Evolutionary conservation across 2,797 vertebrate genomes (phyloP).

Genomic region (Hypotaenidia philippensis): DNA sequence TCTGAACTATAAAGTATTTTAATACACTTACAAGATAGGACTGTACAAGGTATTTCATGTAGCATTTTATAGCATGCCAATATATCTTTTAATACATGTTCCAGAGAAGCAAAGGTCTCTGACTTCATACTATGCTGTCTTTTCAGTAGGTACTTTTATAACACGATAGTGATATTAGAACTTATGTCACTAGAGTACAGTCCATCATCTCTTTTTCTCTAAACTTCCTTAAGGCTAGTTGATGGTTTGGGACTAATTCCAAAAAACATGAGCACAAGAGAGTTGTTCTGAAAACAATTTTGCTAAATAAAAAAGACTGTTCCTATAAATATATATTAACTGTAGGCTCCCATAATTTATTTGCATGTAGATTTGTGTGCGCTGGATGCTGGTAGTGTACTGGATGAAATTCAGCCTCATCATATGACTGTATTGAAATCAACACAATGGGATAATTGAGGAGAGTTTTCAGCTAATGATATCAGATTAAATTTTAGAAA

Average conservation of each 20-base stretch:
- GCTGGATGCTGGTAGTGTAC: not conserved
- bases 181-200: not conserved
- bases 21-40: not conserved
- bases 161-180: constrained; percentile 6
- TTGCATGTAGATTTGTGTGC: not conserved
- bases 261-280: not conserved
- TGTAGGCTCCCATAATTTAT: not conserved
- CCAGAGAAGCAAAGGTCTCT: constrained; percentile 7
- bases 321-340: not conserved
- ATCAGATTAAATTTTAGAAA: not conserved
- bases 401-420: not conserved
- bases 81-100: not conserved
- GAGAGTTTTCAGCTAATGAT: not conserved
- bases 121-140: not conserved
- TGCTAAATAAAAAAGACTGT: not conserved
- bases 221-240: constrained; percentile 4
- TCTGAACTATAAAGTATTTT: not conserved
- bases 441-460: not conserved
- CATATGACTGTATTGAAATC: not conserved
- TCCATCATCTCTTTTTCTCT: constrained; percentile 1
- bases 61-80: constrained; percentile 2
- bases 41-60: constrained; percentile 1
- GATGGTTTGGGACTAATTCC: not conserved
- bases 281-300: not conserved
- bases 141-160: constrained; percentile 54